Evolutionary conservation across 2,888 invertebrate genomes (phyloP), one percentile per base, ranked within the genome.

Genomic region (Hydrotaea cyrtoneurina): DNA sequence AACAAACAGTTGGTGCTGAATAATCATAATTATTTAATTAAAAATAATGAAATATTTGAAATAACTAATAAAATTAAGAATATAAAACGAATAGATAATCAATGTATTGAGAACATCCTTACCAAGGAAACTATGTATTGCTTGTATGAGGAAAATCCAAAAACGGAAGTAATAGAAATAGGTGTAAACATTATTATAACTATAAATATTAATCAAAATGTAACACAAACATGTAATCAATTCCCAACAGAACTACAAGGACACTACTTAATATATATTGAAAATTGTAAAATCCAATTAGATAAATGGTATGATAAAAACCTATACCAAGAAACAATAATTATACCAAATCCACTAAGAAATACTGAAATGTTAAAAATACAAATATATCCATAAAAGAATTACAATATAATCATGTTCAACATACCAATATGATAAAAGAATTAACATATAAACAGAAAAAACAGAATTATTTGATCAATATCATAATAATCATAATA

Each of bases 171-270:
- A n/a, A 55, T 55, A 17, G 23, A 55, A 55, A 21, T 55, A 21
- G 55, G 55, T 4, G 23, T 23, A 55, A 55, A 55, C 17, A 21
- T 55, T 55, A 50, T 50, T 13, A 50, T 15, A n/a, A 50, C 50
- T n/a, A 50, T 50, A n/a, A 50, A 50, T 50, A 50, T 50, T 5
- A 50, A 50, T n/a, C 50, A 50, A 50, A 50, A 50, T 50, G 50
- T 50, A 50, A 50, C 50, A 50, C 50, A 50, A n/a, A 50, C 50
- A 50, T 50, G 50, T 50, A 50, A 50, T 50, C 50, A 50, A n/a
- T 50, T 50, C 50, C 50, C 50, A n/a, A 50, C 50, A 50, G 15
- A 15, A 50, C 50, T 50, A 13, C 8, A 50, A n/a, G 50, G 50
- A n/a, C 8, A 50, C n/a, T 50, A 50, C 50, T 50, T 50, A 50